phyloP scores from a whole-genome alignment of 2,113 vertebrate species.

The Neotragus pygmaeus region DNA sequence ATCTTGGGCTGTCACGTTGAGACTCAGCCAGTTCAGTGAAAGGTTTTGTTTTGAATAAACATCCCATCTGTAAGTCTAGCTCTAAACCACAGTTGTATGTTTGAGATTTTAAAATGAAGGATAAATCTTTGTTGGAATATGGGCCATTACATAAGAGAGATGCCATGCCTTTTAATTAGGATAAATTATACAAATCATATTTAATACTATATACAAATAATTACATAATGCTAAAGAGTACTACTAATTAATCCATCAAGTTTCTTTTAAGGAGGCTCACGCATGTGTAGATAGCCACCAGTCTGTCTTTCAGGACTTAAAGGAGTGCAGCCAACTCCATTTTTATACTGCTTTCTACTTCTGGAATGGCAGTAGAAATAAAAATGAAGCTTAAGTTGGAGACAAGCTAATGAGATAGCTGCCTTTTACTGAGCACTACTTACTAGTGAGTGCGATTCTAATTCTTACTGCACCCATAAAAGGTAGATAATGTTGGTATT shows the following conservation, averaged over 20 bases:
- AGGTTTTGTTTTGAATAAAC: background rate
- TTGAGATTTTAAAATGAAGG: constrained; percentile 20
- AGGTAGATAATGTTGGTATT: background rate
- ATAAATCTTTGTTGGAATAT: background rate
- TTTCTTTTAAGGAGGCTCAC: background rate
- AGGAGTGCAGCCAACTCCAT: background rate
- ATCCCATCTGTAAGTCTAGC: background rate
- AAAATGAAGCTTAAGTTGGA: background rate
- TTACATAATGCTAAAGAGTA: background rate
- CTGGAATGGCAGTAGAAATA: background rate
- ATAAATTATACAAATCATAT: background rate
- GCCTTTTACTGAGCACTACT: background rate
- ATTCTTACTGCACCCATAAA: background rate
- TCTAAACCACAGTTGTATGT: background rate
- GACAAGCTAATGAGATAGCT: background rate
- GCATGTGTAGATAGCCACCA: background rate
- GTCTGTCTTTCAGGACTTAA: background rate
- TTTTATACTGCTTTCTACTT: background rate
- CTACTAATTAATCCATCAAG: background rate
- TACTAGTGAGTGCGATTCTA: background rate
- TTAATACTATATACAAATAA: background rate
- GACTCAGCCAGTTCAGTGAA: background rate
- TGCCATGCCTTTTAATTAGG: background rate
- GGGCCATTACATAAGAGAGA: background rate
- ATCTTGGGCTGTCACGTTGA: background rate